Base-by-base conservation (phyloP, 2,888 invertebrate species). In the Ormyrus pomaceus region DNA sequence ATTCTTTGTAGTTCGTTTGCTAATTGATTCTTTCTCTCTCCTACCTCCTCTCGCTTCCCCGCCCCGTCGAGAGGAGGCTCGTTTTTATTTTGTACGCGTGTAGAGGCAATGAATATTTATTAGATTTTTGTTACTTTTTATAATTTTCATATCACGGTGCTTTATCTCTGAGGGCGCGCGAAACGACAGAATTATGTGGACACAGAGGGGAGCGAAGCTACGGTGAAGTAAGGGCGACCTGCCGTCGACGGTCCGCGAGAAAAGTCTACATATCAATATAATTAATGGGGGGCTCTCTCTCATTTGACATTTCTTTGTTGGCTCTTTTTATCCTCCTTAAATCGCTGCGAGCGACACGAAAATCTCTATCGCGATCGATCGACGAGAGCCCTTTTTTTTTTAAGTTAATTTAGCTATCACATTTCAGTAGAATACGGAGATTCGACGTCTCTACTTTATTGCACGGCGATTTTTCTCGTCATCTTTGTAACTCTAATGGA, bases 1-100 rank as follows among this genome's bases (percentile, higher is more conserved):
- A 75, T 83, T 80, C 79, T 80, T 82, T 81, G 72, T 77, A 62
- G 34, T 70, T 65, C 53, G 11, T 48, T 69, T 46, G 50, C 51
- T 75, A 69, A 74, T 74, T 74, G 69, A 74, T 74, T 79, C n/a
- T 58, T n/a, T 73, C 48, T 73, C 61, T 56, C 61, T 55, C 66
- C 62, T 62, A 64, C 53, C 65, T 13, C 58, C 56, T 65, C 19
- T 68, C 13, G 9, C n/a, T 5, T 53, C 5, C 11, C 1, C 51
- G 19, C 48, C 4, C 19, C 45, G 53, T 6, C 13, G 58, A 53
- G 55, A 64, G 55, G 73, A 73, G 55, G 56, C 56, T 73, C 55
- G 7, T 75, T 75, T 75, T 34, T 34, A 34, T 34, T 34, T 34
- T 68, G 61, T 61, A 68, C 68, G 66, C 65, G 7, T 55, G 13